Evolutionary conservation across 2,888 invertebrate genomes (phyloP), one percentile per base, ranked within the genome.

Genomic region (Archips xylosteana): DNA sequence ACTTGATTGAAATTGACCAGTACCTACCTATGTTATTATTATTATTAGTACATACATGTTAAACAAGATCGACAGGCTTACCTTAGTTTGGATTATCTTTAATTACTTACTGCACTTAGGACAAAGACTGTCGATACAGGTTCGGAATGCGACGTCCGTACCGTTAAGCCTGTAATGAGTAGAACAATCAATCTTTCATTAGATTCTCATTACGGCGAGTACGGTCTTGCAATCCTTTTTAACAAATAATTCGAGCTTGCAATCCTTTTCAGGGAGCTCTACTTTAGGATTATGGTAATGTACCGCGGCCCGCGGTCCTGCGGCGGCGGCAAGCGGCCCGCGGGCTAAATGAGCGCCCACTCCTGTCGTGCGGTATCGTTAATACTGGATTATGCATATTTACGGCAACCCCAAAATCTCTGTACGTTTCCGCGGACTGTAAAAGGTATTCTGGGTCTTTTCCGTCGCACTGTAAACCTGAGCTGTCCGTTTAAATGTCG

Each of bases 271-370:
- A 83, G 79, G 74, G 71, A 72, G 78, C 75, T 79, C 75, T 75
- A 77, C 80, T 68, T 62, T 47, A 57, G 83, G 85, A 83, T 88
- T 87, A 87, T 86, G 85, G 76, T 87, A 85, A 88, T 87, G 81
- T 78, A 77, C 74, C 74, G 77, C 78, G 79, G 80, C 78, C 75
- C 76, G 79, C 76, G 60, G 70, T 57, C 71, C 60, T 61, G 71
- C 75, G 75, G 77, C 76, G 76, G 66, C 79, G 78, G 76, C 51
- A 2, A 15, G 10, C 32, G 57, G 10, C 32, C 32, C 79, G 78
- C 70, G 72, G 74, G 76, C 66, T 61, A 63, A 70, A 71, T 72
- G 74, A 78, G 77, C 70, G 47, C 63, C 73, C 49, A 42, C 63
- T 69, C 77, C 75, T 77, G 72, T 72, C 76, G 71, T 75, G 71